Evolutionary conservation across 2,888 invertebrate species (phyloP).

Genomic region (Unio delphinus): DNA sequence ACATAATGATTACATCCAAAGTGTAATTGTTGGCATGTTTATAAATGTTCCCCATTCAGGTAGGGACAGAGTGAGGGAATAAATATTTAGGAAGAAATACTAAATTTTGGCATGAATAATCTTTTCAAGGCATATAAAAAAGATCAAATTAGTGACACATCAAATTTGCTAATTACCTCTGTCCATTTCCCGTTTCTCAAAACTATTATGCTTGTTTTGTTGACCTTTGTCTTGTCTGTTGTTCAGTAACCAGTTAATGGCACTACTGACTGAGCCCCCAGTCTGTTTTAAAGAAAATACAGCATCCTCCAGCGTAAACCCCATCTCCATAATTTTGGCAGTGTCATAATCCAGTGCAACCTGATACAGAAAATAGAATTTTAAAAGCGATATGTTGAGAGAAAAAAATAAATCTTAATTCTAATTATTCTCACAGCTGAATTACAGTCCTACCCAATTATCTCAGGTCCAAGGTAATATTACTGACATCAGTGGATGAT

Average conservation of each 20-base stretch:
- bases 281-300: constrained; percentile 81
- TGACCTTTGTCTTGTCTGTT: background rate
- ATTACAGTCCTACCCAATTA: too few relatives aligned
- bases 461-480: too few relatives aligned
- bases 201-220: background rate
- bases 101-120: too few relatives aligned
- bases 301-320: constrained; percentile 84
- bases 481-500: too few relatives aligned
- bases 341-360: constrained; percentile 60
- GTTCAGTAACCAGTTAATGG: constrained; percentile 57
- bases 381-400: background rate
- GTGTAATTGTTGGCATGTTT: too few relatives aligned
- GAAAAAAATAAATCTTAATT: background rate
- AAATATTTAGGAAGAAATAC: too few relatives aligned
- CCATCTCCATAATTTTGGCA: constrained; percentile 83
- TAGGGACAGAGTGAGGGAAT: too few relatives aligned
- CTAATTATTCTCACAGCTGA: too few relatives aligned
- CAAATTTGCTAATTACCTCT: constrained; percentile 3
- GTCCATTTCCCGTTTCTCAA: constrained; percentile 9
- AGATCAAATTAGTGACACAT: too few relatives aligned
- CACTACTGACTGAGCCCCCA: constrained; percentile 79
- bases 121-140: too few relatives aligned
- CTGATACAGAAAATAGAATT: constrained; percentile 22
- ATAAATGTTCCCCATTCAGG: too few relatives aligned
- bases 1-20: too few relatives aligned